phyloP scores from a whole-genome alignment of 2,113 vertebrate genomes.

The Aix galericulata region DNA sequence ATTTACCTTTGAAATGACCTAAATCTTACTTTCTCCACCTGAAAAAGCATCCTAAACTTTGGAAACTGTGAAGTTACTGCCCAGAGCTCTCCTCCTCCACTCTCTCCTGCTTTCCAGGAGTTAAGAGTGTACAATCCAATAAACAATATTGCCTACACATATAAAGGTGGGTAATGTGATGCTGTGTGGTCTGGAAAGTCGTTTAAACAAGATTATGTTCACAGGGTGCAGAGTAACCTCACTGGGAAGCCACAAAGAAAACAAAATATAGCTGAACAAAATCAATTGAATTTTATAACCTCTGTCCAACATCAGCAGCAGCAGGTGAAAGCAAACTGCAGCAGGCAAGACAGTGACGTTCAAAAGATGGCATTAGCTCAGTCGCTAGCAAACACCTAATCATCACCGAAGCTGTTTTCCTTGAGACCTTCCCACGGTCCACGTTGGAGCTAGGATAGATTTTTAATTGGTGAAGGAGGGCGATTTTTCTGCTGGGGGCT shows the following conservation, averaged over 20 bases:
- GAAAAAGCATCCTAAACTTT: background rate
- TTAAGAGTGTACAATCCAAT: background rate
- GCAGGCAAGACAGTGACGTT: background rate
- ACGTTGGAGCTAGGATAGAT: slow-evolving; percentile 19
- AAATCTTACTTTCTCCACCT: background rate
- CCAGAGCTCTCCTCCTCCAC: background rate
- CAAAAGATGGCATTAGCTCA: background rate
- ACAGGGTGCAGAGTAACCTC: background rate
- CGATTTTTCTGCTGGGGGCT: background rate
- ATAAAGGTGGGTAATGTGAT: background rate
- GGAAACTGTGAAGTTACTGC: background rate
- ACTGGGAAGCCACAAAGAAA: background rate
- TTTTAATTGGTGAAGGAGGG: slow-evolving; percentile 64
- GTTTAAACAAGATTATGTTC: slow-evolving; percentile 50
- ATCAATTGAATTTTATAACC: background rate
- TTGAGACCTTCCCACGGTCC: slow-evolving; percentile 46
- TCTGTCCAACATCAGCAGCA: background rate
- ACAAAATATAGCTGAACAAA: background rate
- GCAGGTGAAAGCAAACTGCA: background rate
- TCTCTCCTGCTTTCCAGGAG: background rate
- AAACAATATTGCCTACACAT: background rate
- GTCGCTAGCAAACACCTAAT: slow-evolving; percentile 28
- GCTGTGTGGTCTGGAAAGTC: slow-evolving; percentile 63
- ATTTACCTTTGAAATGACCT: background rate
- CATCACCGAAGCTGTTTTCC: slow-evolving; percentile 4